phyloP scores from a whole-genome alignment of 2,888 invertebrate species.

The Rhagonycha fulva region DNA sequence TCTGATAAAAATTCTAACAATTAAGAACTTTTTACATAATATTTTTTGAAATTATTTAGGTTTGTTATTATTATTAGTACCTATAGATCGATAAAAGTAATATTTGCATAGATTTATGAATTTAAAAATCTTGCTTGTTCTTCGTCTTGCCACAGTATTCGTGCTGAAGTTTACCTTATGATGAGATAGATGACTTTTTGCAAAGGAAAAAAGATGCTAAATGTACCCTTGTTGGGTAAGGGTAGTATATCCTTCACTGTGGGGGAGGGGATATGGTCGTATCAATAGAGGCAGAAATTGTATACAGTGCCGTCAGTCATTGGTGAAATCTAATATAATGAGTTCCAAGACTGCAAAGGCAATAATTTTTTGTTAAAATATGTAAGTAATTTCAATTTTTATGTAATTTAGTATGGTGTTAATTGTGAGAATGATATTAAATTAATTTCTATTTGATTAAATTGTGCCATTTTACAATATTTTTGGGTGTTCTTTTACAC shows the following conservation, averaged over 20 bases:
- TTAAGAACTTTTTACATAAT: too few relatives aligned
- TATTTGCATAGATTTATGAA: too few relatives aligned
- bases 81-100: too few relatives aligned
- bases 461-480: neutral
- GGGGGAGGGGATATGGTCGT: slow-evolving; percentile 22
- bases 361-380: neutral
- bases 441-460: neutral
- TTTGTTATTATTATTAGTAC: too few relatives aligned
- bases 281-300: slow-evolving; percentile 27
- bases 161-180: neutral
- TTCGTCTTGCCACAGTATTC: neutral
- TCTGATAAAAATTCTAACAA: too few relatives aligned
- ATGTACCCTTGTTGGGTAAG: slow-evolving; percentile 37
- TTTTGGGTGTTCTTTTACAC: neutral
- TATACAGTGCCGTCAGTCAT: slow-evolving; percentile 10
- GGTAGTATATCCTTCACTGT: slow-evolving; percentile 32
- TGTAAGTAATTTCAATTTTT: neutral
- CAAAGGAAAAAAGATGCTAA: neutral
- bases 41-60: too few relatives aligned
- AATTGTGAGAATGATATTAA: neutral
- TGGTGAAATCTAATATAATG: slow-evolving; percentile 11
- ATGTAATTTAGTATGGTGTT: neutral
- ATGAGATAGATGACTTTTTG: neutral
- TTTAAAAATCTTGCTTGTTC: too few relatives aligned
- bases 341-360: neutral